Conservation (phyloP, 1,140 invertebrate species). For the Marisa cornuarietis region DNA sequence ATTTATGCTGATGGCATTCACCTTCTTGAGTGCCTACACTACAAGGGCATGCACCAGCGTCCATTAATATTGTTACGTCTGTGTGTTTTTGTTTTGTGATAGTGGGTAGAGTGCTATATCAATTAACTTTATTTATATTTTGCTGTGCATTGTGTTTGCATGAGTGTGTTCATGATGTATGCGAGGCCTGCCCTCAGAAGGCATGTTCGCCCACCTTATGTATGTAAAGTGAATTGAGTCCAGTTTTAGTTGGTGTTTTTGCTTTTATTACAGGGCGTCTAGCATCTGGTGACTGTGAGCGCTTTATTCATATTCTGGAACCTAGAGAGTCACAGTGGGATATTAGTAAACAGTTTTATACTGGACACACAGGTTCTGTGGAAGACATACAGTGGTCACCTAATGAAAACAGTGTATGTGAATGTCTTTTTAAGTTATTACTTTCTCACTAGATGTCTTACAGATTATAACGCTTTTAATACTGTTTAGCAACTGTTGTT, state of each 20-base stretch:
- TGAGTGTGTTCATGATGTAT: no score
- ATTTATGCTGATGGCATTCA: not conserved
- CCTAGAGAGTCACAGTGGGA: conserved; percentile 82
- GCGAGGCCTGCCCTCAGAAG: no score
- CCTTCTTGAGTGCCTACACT: no score
- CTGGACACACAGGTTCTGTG: conserved; percentile 90
- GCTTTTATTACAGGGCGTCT: conserved; percentile 71
- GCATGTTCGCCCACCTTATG: no score
- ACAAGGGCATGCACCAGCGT: no score
- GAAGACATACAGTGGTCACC: conserved; percentile 99
- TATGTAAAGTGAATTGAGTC: no score
- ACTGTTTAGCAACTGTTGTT: conserved; percentile 1
- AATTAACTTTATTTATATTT: no score
- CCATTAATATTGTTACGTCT: no score
- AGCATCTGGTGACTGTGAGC: conserved; percentile 89
- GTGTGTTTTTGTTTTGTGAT: no score
- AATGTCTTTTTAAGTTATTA: not conserved
- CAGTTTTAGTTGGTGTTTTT: not conserved
- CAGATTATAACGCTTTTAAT: conserved; percentile 8
- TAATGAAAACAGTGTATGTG: conserved; percentile 83
- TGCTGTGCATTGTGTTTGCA: no score
- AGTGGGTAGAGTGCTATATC: no score
- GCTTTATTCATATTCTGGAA: conserved; percentile 93
- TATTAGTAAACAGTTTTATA: conserved; percentile 87
- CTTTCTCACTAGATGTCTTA: not conserved